Evolutionary conservation across 2,797 vertebrate species (phyloP).

Genomic region (Hemibagrus guttatus): DNA sequence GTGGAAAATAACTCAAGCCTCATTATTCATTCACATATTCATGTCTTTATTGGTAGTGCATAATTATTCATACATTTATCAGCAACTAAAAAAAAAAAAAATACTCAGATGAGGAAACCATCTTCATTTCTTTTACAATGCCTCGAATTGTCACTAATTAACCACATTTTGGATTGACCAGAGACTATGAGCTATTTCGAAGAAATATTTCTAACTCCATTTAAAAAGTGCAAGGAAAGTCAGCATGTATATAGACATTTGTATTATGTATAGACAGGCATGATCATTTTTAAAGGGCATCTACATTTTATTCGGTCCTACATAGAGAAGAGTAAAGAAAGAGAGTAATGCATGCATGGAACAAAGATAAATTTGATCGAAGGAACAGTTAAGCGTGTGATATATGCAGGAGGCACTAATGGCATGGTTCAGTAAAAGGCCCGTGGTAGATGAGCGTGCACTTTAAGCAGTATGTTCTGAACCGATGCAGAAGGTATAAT

Average conservation of each 20-base stretch:
- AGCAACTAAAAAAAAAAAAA: conserved; percentile 16
- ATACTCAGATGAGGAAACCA: not conserved
- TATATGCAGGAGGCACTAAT: conserved; percentile 27
- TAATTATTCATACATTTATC: not conserved
- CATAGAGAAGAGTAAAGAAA: not conserved
- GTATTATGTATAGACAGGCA: not conserved
- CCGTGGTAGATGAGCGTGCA: not conserved
- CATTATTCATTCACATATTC: not conserved
- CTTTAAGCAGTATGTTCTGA: not conserved
- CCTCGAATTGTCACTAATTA: not conserved
- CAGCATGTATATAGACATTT: not conserved
- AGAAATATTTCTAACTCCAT: not conserved
- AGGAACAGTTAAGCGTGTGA: not conserved
- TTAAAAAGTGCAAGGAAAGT: conserved; percentile 12
- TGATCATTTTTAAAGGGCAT: not conserved
- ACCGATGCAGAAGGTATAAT: not conserved
- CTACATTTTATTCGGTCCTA: not conserved
- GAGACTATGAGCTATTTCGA: not conserved
- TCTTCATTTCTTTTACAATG: not conserved
- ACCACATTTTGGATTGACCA: not conserved
- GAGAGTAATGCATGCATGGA: not conserved
- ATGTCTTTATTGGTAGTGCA: conserved; percentile 33
- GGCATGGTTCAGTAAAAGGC: not conserved
- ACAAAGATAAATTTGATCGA: not conserved
- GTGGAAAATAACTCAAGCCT: not conserved